Evolutionary conservation across 2,797 vertebrate genomes (phyloP), one percentile per base, ranked within the genome.

Genomic region (Girardinus metallicus): DNA sequence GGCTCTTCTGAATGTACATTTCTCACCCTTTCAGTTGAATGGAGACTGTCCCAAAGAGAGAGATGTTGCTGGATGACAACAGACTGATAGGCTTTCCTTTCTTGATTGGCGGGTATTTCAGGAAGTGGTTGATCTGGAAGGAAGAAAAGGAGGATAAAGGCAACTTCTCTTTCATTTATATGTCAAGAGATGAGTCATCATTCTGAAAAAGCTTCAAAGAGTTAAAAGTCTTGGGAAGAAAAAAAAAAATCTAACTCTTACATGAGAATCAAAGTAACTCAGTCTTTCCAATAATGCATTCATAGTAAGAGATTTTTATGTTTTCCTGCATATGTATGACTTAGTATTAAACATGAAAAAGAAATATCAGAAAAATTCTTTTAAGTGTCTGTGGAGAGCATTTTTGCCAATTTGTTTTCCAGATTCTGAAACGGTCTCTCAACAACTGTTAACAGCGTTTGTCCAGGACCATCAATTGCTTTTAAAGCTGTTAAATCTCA

Each of bases 21-120:
- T 39, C 77, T 88, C 79, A 95, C 95, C 88, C 90, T 90, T 76
- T 94, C 93, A 78, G 90, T 84, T 80, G 93, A 91, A 6, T 82
- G 87, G 85, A 96, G 90, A 87, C 80, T 91, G 82, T 94, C 94
- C 95, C 95, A 96, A 71, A 96, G 87, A 53, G 93, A 94, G 84
- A 96, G 82, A 86, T 95, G 90, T 79, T 94, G 88, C 75, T 91
- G 84, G 75, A 94, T n/a, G 76, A 92, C 68, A 77, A 89, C 77
- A 2, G 93, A 83, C 64, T 86, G 88, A 88, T 95, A 92, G 0
- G 80, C 85, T 82, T 53, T 89, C 76, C 80, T 94, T 68, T 86
- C 80, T 23, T 39, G 86, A 44, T 79, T 29, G 75, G 84, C 9
- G 8, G 94, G 94, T 62, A 78, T 81, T 21, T 91, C 88, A 82